Evolutionary conservation across 2,113 vertebrate genomes (phyloP).

Genomic region (Fulica atra): DNA sequence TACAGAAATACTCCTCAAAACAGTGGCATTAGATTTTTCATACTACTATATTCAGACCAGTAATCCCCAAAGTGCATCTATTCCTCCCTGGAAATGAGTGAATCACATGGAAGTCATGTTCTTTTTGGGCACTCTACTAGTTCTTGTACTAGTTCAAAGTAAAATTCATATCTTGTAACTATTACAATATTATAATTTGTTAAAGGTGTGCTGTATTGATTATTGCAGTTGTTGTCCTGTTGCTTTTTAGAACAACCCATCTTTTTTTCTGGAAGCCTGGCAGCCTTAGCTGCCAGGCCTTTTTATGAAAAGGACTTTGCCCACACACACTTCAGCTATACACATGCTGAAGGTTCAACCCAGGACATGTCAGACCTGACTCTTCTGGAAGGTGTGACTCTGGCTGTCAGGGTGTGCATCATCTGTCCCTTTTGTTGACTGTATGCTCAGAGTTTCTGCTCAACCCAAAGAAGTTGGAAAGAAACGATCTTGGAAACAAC

Average conservation of each 20-base stretch:
- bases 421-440: background rate
- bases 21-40: background rate
- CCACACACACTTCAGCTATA: fast-evolving
- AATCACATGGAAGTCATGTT: background rate
- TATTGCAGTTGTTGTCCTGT: background rate
- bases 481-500: background rate
- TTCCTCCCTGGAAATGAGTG: background rate
- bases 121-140: background rate
- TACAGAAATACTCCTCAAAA: background rate
- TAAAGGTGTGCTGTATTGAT: background rate
- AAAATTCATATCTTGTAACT: background rate
- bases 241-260: background rate
- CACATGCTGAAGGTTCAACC: fast-evolving
- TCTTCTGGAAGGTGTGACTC: background rate
- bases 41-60: background rate
- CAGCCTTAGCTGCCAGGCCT: background rate
- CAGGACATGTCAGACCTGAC: fast-evolving
- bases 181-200: background rate
- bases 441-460: background rate
- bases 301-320: background rate
- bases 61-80: background rate
- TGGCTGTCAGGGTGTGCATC: background rate
- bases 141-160: background rate
- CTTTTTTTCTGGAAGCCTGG: background rate
- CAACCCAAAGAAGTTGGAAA: background rate